Percentiles rank a stretch among this genome's conserved stretches.
phyloP scores from a whole-genome alignment of 2,888 invertebrate genomes.

The Pseudococcus longispinus region DNA sequence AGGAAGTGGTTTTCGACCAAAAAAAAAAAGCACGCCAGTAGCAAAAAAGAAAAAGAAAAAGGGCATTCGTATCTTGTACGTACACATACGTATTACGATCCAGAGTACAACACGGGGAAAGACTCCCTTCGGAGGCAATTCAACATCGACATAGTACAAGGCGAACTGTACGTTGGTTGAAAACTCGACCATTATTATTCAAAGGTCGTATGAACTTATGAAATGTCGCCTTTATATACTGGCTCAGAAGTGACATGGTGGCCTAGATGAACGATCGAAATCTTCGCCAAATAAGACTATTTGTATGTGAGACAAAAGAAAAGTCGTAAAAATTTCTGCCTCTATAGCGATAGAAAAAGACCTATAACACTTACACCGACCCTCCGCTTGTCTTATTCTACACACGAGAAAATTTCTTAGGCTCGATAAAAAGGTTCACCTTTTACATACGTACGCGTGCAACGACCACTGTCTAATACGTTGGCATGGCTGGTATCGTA shows the following conservation, averaged over 20 bases:
- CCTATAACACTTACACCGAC: constrained; percentile 17
- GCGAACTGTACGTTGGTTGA: neutral
- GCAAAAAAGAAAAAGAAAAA: neutral
- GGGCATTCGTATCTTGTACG: neutral
- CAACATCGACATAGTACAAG: too few species aligned
- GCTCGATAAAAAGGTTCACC: constrained; percentile 35
- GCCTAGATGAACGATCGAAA: constrained; percentile 38
- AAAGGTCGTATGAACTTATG: constrained; percentile 48
- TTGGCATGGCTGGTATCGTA: neutral
- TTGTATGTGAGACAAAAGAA: constrained; percentile 49
- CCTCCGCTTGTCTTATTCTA: neutral
- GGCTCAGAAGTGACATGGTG: constrained; percentile 17
- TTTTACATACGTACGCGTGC: neutral
- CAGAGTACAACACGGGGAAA: too few species aligned
- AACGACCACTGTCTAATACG: neutral
- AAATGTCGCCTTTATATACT: constrained; percentile 33
- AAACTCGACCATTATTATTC: constrained; percentile 47
- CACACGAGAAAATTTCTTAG: neutral
- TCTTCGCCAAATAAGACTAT: constrained; percentile 48
- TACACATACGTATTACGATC: neutral
- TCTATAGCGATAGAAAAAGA: neutral
- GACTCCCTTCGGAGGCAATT: too few species aligned
- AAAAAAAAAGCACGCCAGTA: neutral
- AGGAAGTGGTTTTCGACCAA: neutral
- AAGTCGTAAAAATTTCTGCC: constrained; percentile 44